Conservation (phyloP, 2,113 vertebrate genomes). For the Corythaeola cristata region DNA sequence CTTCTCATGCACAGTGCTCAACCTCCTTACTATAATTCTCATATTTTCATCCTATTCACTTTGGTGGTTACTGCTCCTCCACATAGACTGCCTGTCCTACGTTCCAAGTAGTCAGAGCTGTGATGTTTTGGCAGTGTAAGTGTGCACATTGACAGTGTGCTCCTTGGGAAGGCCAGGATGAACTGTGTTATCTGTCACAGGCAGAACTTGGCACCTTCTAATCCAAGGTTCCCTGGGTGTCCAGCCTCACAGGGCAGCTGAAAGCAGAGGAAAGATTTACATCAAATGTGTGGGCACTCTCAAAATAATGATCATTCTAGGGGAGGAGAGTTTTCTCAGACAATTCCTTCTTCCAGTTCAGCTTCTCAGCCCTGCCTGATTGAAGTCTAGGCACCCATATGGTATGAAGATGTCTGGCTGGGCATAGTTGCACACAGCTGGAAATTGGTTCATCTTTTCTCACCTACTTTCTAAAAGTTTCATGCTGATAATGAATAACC, state of each 20-base stretch:
- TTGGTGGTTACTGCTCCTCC: background rate
- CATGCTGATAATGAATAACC: background rate
- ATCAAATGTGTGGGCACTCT: background rate
- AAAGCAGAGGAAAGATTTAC: background rate
- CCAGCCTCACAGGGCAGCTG: background rate
- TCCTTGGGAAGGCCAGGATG: background rate
- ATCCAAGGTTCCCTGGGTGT: background rate
- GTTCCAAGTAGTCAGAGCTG: background rate
- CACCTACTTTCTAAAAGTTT: constrained; percentile 5
- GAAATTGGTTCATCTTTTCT: constrained; percentile 7
- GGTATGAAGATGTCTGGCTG: constrained; percentile 21
- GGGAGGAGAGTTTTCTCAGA: background rate
- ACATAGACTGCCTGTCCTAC: background rate
- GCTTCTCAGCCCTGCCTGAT: background rate
- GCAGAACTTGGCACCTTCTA: background rate
- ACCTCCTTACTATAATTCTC: background rate
- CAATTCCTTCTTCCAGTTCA: background rate
- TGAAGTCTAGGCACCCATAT: constrained; percentile 5
- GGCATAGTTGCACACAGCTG: background rate
- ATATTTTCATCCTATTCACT: background rate
- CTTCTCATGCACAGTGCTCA: background rate
- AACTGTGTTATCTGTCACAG: background rate
- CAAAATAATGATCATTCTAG: background rate
- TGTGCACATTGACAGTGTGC: background rate
- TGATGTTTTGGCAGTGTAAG: background rate